These are phyloP conservation scores for Kradibia gibbosae DNA, from an alignment of 1,140 invertebrate genomes.

Conservation along the genomic window DNA sequence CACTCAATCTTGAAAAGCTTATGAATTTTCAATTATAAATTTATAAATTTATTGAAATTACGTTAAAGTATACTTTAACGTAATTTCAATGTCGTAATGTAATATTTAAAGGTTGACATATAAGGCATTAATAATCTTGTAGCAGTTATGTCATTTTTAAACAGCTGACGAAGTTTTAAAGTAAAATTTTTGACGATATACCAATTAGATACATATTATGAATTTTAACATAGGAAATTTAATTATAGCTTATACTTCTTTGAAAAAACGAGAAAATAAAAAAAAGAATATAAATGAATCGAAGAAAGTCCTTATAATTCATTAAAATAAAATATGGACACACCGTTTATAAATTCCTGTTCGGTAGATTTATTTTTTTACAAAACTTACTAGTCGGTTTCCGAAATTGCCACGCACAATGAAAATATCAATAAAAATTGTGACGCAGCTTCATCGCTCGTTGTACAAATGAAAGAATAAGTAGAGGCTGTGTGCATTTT, in stretches of 20 bases:
- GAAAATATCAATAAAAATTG: slow-evolving; percentile 56
- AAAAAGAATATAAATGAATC: no score
- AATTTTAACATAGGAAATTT: not conserved
- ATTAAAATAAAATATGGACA: not conserved
- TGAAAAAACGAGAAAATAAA: not conserved
- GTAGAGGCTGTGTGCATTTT: slow-evolving; percentile 45
- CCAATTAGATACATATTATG: not conserved
- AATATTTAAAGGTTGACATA: not conserved
- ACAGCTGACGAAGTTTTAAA: not conserved
- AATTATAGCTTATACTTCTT: not conserved
- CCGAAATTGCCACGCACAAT: not conserved
- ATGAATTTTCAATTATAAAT: no score
- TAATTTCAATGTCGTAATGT: not conserved
- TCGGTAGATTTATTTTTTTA: slow-evolving; percentile 19
- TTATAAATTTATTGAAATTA: no score
- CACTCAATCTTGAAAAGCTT: no score
- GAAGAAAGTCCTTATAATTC: not conserved
- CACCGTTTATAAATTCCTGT: not conserved
- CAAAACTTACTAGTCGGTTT: slow-evolving; percentile 39
- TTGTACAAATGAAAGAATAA: slow-evolving; percentile 35
- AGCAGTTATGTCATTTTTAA: not conserved
- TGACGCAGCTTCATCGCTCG: slow-evolving; percentile 47
- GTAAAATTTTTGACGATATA: not conserved
- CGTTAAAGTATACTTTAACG: no score
- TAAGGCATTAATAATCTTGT: not conserved